Base-by-base conservation (phyloP, 2,113 vertebrate genomes). In the Megaleporinus macrocephalus region DNA sequence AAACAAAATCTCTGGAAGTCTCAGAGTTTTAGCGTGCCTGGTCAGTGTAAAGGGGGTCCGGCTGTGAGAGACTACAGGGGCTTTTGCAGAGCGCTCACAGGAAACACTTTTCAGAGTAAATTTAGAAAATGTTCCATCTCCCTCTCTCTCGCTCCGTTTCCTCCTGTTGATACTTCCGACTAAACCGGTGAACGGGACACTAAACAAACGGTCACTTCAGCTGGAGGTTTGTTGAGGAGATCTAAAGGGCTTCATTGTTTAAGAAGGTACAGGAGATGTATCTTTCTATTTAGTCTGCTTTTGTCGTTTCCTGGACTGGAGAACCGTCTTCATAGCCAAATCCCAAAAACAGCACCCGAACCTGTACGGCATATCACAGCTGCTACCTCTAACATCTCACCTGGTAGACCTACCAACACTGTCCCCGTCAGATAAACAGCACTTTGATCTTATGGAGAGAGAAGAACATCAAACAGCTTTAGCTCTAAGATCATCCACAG, bases 221-320 rank as follows among this genome's bases (percentile, higher is more conserved):
- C 62, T 65, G 62, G 62, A 65, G 18, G 33, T 65, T 30, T 65
- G 27, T 11, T 65, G 62, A 27, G 2, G 9, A 30, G 62, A 65
- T 65, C 29, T 30, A 65, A 65, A 65, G 62, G 14, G 62, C 62
- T 18, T 65, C 62, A 30, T 27, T 65, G 27, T 65, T 30, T 30
- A 30, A 65, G 27, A 65, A 30, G 62, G 62, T 16, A 65, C 10
- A 65, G 27, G 62, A 51, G 62, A 65, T 27, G 5, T 65, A 65
- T 65, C 62, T 65, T 65, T 65, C 13, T 65, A 65, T 65, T 65
- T 65, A 65, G 62, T 65, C 62, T 65, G 16, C 27, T 65, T 65
- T 30, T 65, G 62, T 65, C 62, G 0, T 30, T 65, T 30, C 62
- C 29, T 30, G 27, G 62, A 27, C 62, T 30, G 62, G 27, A 65